Evolutionary conservation across 1,140 invertebrate species (phyloP), one percentile per base, ranked within the genome.

Genomic region (Venustaconcha ellipsiformis): DNA sequence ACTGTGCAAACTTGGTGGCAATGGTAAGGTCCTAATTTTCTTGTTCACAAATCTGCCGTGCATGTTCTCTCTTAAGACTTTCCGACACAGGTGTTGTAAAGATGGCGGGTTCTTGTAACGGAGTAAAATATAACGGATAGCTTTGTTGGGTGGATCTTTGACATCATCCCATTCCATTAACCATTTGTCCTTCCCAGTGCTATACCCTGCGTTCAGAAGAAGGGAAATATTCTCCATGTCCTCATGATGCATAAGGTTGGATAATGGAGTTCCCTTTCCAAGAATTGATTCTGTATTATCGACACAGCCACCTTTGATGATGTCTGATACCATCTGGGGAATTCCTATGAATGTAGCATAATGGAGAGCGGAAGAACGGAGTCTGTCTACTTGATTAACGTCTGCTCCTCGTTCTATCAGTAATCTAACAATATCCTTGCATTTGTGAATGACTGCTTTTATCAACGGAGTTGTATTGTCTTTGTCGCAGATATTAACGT

Each of bases 381-480:
- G 70, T 57, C 84, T 72, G 57, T 85, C 84, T 13, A 74, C 63
- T 56, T 69, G 59, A 37, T 78, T 69, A 18, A 82, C 77, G 55
- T 82, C 70, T 55, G 80, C 82, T 6, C 84, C 84, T 59, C 73
- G 57, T 37, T 78, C 63, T 20, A 85, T 77, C 26, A 85, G 75
- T 20, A 78, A 65, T 57, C 65, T 66, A 20, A 82, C 78, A 58
- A 81, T 76, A 30, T 67, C 65, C n/a, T 67, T 58, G 60, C 76
- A 63, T n/a, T 78, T 80, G 55, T 72, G 30, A 68, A 84, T 80
- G 23, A 80, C 76, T 6, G 82, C 81, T 18, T 74, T 72, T 55
- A 84, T 73, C 20, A 84, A 63, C 30, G 84, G 84, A 8, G 84
- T 83, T 55, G 84, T 79, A 60, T 83, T 84, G 71, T 84, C 82